Conservation (phyloP, 2,888 invertebrate genomes). For the Lochmaea capreae region DNA sequence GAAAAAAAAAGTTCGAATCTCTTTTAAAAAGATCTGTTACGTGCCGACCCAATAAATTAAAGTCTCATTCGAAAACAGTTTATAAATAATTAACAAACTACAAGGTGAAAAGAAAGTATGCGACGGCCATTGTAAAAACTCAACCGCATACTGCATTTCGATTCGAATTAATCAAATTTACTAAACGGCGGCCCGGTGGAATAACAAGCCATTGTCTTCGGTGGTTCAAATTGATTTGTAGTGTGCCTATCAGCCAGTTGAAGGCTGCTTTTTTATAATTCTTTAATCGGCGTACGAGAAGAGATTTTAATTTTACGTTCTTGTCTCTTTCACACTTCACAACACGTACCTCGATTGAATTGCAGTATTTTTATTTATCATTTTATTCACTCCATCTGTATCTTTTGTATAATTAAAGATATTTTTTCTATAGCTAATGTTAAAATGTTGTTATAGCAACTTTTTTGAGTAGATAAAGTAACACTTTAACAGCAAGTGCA, state of each 20-base stretch:
- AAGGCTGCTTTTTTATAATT: constrained; percentile 17
- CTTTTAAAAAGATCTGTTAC: not conserved
- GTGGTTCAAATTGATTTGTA: constrained; percentile 51
- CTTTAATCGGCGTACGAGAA: not conserved
- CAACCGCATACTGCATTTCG: constrained; percentile 44
- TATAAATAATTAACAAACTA: constrained; percentile 55
- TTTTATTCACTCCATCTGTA: not conserved
- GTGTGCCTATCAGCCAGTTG: constrained; percentile 22
- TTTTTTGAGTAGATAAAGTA: too few species aligned
- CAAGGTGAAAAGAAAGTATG: constrained; percentile 51
- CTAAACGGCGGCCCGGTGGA: constrained; percentile 44
- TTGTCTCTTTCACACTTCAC: not conserved
- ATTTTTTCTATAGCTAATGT: too few species aligned
- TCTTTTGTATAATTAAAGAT: too few species aligned
- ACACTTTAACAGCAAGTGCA: too few species aligned
- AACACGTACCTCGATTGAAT: not conserved
- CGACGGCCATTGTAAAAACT: constrained; percentile 46
- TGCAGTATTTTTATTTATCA: not conserved
- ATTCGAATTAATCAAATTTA: constrained; percentile 50
- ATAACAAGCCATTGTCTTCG: constrained; percentile 47
- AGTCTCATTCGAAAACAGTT: constrained; percentile 47
- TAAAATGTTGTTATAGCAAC: too few species aligned
- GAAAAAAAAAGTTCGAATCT: constrained; percentile 21
- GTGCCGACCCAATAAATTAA: constrained; percentile 49
- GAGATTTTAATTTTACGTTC: constrained; percentile 1